Conservation (phyloP, 2,797 vertebrate species). For the Mormyrus proboscirostris region DNA sequence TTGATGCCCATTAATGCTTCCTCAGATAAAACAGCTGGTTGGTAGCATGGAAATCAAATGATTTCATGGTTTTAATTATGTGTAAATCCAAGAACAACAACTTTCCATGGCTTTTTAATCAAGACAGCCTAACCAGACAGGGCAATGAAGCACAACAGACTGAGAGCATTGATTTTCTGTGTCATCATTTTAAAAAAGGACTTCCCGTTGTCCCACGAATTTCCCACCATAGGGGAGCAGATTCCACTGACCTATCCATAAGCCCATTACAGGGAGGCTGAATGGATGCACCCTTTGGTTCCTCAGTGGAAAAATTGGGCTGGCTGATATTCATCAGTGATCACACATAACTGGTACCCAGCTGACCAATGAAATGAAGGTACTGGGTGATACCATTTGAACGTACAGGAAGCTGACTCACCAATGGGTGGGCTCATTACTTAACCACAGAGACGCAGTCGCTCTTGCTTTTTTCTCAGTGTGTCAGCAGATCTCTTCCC, state of each 20-base stretch:
- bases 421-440: not conserved
- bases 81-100: not conserved
- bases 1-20: constrained; percentile 2
- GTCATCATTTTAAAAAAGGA: not conserved
- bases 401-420: not conserved
- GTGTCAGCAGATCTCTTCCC: not conserved
- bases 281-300: not conserved
- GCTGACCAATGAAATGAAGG: not conserved
- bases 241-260: not conserved
- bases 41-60: not conserved
- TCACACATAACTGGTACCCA: not conserved
- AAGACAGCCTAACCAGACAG: not conserved
- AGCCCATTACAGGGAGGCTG: not conserved
- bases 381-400: not conserved
- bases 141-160: not conserved
- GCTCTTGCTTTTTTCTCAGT: not conserved
- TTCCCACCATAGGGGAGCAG: not conserved
- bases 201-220: not conserved
- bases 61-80: not conserved
- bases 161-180: not conserved
- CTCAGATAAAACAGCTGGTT: constrained; percentile 1
- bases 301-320: not conserved
- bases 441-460: no score
- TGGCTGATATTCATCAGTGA: not conserved
- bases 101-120: not conserved